These are phyloP conservation scores for Pseudomugil tenellus DNA, from an alignment of 2,797 vertebrate genomes.

Conservation along the genomic window DNA sequence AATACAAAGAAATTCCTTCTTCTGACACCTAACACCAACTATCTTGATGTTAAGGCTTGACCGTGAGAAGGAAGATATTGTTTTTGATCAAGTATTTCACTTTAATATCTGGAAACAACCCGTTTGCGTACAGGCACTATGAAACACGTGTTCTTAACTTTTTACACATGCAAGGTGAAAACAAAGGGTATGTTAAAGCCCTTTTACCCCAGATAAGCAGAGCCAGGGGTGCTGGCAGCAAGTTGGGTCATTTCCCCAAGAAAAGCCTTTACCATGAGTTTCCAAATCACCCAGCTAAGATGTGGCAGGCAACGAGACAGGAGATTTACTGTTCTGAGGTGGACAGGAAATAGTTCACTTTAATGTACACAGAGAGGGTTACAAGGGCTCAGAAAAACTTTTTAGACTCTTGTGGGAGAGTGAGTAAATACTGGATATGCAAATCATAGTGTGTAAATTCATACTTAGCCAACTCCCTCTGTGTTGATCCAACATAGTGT, in stretches of 20 bases:
- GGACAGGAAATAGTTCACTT: constrained; percentile 56
- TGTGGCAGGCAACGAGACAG: constrained; percentile 50
- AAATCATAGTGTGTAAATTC: constrained; percentile 17
- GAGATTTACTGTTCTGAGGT: constrained; percentile 65
- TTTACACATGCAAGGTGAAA: constrained; percentile 56
- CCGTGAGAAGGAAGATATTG: background rate
- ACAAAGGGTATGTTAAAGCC: constrained; percentile 58
- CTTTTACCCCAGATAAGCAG: constrained; percentile 53
- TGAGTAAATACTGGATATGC: background rate
- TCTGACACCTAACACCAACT: constrained; percentile 10
- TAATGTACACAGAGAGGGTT: constrained; percentile 34
- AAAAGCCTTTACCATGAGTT: constrained; percentile 56
- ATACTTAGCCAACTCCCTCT: constrained; percentile 15
- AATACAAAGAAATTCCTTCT: constrained; percentile 40
- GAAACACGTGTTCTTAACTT: constrained; percentile 16
- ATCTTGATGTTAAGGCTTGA: constrained; percentile 8
- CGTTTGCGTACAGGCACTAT: constrained; percentile 25
- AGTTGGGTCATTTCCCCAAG: constrained; percentile 61
- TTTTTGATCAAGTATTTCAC: constrained; percentile 1
- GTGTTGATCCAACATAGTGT: constrained; percentile 28
- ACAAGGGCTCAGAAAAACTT: constrained; percentile 41
- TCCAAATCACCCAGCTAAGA: constrained; percentile 66
- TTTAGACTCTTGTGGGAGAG: background rate
- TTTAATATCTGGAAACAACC: constrained; percentile 10
- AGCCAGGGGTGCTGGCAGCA: constrained; percentile 40